Conservation (phyloP, 2,113 vertebrate genomes). For the Sylvia atricapilla region DNA sequence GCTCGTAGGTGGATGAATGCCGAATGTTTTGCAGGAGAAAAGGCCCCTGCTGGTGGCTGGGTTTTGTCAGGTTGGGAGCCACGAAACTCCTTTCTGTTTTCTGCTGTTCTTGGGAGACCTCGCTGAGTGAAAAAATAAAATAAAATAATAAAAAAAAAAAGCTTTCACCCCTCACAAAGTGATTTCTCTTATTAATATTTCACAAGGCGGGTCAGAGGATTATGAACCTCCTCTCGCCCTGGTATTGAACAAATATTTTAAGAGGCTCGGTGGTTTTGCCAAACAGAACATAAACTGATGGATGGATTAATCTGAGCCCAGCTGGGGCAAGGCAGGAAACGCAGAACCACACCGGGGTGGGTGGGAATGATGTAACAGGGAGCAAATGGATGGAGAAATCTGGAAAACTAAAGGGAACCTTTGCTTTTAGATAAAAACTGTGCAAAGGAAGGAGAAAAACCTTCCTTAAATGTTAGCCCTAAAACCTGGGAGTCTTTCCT, state of each 20-base stretch:
- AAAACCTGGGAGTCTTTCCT: not conserved
- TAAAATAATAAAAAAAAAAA: not conserved
- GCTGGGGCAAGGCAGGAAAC: not conserved
- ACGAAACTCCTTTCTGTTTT: not conserved
- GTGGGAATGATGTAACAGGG: not conserved
- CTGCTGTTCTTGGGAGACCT: not conserved
- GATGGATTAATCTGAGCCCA: not conserved
- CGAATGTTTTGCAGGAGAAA: not conserved
- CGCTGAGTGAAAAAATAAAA: too few relatives aligned
- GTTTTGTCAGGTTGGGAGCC: not conserved
- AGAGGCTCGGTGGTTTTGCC: not conserved
- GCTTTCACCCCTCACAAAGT: not conserved
- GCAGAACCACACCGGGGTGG: not conserved
- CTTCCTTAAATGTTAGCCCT: not conserved
- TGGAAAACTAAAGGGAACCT: not conserved
- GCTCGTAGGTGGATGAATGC: not conserved
- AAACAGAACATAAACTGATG: not conserved
- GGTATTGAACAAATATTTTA: slow-evolving; percentile 29
- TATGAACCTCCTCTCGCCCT: not conserved
- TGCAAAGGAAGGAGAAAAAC: not conserved
- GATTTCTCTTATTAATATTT: slow-evolving; percentile 44
- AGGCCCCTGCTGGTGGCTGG: not conserved
- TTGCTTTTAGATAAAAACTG: not conserved
- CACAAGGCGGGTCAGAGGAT: not conserved
- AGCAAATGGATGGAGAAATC: not conserved